phyloP scores from a whole-genome alignment of 2,888 invertebrate genomes.

The Pterobdella sp. region DNA sequence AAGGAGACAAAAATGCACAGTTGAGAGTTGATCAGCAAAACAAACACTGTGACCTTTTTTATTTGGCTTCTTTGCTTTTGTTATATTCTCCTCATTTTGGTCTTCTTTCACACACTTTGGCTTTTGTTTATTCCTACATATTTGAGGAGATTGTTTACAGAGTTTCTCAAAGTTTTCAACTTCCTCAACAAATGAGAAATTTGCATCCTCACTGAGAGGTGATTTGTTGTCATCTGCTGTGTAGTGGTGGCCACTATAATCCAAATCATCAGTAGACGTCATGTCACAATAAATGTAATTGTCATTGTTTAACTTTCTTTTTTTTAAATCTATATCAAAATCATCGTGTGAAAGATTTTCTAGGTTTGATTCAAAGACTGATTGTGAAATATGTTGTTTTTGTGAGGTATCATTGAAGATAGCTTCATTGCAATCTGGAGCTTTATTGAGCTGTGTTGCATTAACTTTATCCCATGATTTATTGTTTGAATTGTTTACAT shows the following conservation, averaged over 20 bases:
- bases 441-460: too few species aligned
- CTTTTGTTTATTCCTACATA: not conserved
- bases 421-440: not conserved
- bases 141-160: not conserved
- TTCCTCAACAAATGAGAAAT: not conserved
- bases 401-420: not conserved
- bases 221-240: not conserved
- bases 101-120: not conserved
- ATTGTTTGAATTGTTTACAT: not conserved
- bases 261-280: slow-evolving; percentile 5
- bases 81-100: not conserved
- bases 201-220: not conserved
- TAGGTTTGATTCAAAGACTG: slow-evolving; percentile 19
- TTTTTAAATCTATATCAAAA: slow-evolving; percentile 19
- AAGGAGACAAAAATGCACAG: slow-evolving; percentile 1
- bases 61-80: not conserved
- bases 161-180: slow-evolving; percentile 1
- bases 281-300: slow-evolving; percentile 17
- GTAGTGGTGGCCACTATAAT: not conserved
- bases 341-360: slow-evolving; percentile 20
- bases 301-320: not conserved
- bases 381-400: not conserved
- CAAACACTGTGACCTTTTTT: slow-evolving; percentile 19
- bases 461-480: too few species aligned
- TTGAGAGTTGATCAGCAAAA: slow-evolving; percentile 21